phyloP scores from a whole-genome alignment of 2,113 vertebrate species.

The Calonectris borealis region DNA sequence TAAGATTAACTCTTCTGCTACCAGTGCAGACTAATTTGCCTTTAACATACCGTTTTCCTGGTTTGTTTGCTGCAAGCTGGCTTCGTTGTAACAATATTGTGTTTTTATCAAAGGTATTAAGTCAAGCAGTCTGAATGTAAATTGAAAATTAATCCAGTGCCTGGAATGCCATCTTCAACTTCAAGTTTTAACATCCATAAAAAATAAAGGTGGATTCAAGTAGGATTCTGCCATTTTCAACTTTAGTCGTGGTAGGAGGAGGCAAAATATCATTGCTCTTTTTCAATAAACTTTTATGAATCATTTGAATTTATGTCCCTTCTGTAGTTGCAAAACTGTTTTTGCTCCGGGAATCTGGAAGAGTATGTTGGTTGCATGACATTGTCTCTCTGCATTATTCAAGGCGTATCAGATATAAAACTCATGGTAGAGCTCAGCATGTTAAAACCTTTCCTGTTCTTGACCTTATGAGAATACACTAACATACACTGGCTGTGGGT shows the following conservation, averaged over 20 bases:
- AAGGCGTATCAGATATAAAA: background rate
- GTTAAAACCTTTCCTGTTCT: background rate
- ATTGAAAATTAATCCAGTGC: background rate
- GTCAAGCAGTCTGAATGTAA: background rate
- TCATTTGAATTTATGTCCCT: background rate
- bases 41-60: background rate
- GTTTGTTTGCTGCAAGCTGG: constrained; percentile 30
- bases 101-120: background rate
- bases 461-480: background rate
- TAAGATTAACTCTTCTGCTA: constrained; percentile 48
- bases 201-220: background rate
- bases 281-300: background rate
- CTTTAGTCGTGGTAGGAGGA: background rate
- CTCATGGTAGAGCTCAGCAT: background rate
- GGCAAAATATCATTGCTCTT: background rate
- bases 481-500: background rate
- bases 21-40: constrained; percentile 42
- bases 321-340: background rate
- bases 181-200: background rate
- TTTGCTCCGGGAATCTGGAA: background rate
- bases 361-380: background rate
- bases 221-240: background rate
- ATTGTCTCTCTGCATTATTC: background rate
- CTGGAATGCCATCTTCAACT: background rate
- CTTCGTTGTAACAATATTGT: background rate